Base-by-base conservation (phyloP, 2,888 invertebrate species). In the Yponomeuta malinellus region DNA sequence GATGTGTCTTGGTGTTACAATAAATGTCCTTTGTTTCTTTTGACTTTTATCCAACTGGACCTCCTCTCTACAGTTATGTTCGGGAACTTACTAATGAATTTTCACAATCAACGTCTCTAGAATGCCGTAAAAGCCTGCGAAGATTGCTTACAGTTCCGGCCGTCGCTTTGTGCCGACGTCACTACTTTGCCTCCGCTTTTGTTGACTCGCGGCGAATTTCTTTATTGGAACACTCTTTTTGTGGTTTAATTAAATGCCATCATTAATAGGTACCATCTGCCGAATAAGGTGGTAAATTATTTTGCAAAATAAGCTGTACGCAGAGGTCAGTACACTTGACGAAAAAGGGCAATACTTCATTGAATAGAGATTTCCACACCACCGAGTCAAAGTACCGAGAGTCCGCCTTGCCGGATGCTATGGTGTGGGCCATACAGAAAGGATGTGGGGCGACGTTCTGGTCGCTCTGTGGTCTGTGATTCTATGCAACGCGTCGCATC, bases 41-140 rank as follows among this genome's bases (percentile, higher is more conserved):
- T 8, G 8, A 43, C 43, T 8, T 43, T 8, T 1, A 43, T 43
- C 43, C 8, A 8, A 43, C 68, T 48, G 68, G 48, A 43, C 43
- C 43, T 68, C 68, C 68, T 15, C 10, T 68, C 15, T 15, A 43
- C 10, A 33, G 37, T 23, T 43, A 52, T 10, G 69, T 69, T 69
- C 9, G 52, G 15, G 81, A 85, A 87, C 80, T 87, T 85, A 71
- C 72, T 89, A 89, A 90, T 91, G 89, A 91, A 90, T 91, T 90
- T 90, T 83, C 81, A 81, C 81, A 83, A 83, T 82, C 83, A 59
- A 15, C 52, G 43, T 12, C 15, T 59, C 78, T 59, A 59, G 43
- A 43, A 43, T 43, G 52, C 12, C 15, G 15, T 15, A 59, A 59
- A 59, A 15, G 52, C 12, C 15, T 15, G 52, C 52, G 12, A 59